phyloP scores from a whole-genome alignment of 2,888 invertebrate species.

The Epiperipatus broadwayi region DNA sequence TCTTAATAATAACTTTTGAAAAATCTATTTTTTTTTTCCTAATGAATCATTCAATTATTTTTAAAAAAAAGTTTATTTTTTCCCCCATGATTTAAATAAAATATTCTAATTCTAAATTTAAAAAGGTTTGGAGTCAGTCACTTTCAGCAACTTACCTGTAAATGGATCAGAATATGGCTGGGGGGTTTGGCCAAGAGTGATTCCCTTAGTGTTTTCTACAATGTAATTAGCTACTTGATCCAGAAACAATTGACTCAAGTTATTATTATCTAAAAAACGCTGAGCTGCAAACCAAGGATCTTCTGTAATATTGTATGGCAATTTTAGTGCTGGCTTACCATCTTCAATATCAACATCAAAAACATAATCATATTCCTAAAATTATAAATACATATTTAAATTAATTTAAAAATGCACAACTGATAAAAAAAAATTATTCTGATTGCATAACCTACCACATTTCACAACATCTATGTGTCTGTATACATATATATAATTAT shows the following conservation, averaged over 20 bases:
- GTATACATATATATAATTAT: no score
- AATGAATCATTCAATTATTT: no score
- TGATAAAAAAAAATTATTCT: conserved; percentile 6
- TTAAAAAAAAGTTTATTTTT: no score
- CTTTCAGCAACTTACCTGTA: background rate
- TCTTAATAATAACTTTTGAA: no score
- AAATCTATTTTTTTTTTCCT: no score
- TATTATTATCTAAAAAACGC: conserved; percentile 62
- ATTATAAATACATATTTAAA: conserved; percentile 10
- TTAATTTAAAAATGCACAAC: conserved; percentile 22
- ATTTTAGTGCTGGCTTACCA: conserved; percentile 61
- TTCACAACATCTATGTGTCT: no score
- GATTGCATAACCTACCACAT: no score
- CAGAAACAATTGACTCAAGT: conserved; percentile 62
- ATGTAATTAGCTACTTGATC: conserved; percentile 83
- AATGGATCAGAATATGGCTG: background rate
- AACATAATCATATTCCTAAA: conserved; percentile 71
- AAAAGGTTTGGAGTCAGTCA: no score
- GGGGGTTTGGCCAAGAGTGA: conserved; percentile 16
- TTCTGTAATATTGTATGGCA: conserved; percentile 72
- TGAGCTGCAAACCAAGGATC: conserved; percentile 86
- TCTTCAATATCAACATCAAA: conserved; percentile 90
- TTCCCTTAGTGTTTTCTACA: conserved; percentile 50
- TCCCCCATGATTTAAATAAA: no score
- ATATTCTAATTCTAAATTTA: no score